These are phyloP conservation scores for Vicugna pacos DNA, from an alignment of 2,113 vertebrate species.

Conservation along the genomic window DNA sequence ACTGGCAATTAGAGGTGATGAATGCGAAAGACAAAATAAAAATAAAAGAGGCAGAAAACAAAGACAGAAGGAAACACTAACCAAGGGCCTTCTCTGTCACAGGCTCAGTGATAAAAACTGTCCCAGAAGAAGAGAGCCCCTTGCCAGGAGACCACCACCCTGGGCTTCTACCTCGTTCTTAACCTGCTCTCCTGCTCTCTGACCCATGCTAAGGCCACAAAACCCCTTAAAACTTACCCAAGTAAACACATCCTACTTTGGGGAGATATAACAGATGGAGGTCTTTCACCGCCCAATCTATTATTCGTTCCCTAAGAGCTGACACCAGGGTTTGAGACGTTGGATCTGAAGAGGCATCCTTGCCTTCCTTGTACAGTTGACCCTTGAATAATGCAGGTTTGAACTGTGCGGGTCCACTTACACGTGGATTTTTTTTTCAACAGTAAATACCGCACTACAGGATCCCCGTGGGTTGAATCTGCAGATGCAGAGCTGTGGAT, in stretches of 20 bases:
- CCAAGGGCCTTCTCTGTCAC: rapidly evolving
- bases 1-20: neutral
- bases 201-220: neutral
- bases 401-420: neutral
- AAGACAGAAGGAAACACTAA: neutral
- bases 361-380: neutral
- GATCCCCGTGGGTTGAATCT: neutral
- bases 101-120: too few species aligned
- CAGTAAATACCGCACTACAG: neutral
- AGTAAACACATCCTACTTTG: neutral
- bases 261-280: neutral
- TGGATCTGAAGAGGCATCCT: neutral
- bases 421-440: neutral
- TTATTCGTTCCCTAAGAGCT: neutral
- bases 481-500: neutral
- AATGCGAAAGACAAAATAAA: neutral
- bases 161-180: neutral
- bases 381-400: neutral
- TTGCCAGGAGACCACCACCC: neutral
- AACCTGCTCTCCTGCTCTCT: neutral
- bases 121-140: neutral
- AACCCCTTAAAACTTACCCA: neutral
- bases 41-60: neutral
- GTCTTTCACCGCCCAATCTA: neutral
- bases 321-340: neutral